Conservation (phyloP, 2,797 vertebrate genomes). For the Cossypha dichroa region DNA sequence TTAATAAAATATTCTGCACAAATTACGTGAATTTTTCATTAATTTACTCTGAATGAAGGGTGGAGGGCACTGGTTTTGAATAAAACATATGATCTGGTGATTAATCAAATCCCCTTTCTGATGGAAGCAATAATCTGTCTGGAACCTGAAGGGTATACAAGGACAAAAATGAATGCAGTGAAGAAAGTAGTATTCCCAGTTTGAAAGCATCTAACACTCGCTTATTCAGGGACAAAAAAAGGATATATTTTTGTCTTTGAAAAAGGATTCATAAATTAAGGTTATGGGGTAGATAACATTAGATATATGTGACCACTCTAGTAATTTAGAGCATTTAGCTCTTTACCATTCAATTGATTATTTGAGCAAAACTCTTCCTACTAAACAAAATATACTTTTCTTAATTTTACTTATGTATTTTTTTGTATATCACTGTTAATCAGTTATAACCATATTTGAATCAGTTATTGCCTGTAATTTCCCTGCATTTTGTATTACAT, state of each 20-base stretch:
- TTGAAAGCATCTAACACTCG: constrained; percentile 9
- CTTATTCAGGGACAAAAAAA: not conserved
- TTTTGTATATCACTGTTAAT: not conserved
- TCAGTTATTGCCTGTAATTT: not conserved
- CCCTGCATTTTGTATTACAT: not conserved
- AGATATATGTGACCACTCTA: not conserved
- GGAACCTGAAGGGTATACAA: constrained; percentile 65
- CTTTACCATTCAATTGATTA: not conserved
- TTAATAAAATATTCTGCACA: constrained; percentile 51
- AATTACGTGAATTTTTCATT: constrained; percentile 63
- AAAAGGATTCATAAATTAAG: not conserved
- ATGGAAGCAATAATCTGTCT: constrained; percentile 60
- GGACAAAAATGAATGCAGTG: constrained; percentile 36
- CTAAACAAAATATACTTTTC: not conserved
- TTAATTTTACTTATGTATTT: not conserved
- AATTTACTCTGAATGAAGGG: constrained; percentile 55
- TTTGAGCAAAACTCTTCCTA: not conserved
- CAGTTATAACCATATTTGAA: not conserved
- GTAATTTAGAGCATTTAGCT: not conserved
- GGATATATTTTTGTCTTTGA: not conserved
- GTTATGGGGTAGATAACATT: not conserved
- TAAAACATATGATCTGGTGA: constrained; percentile 67
- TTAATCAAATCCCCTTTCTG: constrained; percentile 69
- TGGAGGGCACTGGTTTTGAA: constrained; percentile 57
- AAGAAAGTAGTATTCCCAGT: constrained; percentile 40